Percentiles rank a stretch among this genome's conserved stretches.
phyloP scores from a whole-genome alignment of 2,797 vertebrate species.

The Tangara arthus region DNA sequence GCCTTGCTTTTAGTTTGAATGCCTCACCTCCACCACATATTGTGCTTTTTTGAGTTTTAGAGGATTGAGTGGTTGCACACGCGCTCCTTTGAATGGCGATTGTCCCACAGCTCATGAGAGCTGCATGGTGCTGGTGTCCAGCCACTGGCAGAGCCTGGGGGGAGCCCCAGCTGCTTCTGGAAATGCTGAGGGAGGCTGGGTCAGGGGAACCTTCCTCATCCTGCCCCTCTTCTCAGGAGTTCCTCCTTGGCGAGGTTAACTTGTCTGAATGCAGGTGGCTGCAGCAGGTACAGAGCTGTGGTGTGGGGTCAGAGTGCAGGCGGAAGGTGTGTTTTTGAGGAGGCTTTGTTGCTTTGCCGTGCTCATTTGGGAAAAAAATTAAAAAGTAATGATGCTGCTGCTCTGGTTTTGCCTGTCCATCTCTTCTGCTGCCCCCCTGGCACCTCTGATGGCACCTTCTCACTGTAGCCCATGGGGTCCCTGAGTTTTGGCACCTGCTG shows the following conservation, averaged over 20 bases:
- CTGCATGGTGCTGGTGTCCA: rapidly evolving
- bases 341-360: not conserved
- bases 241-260: rapidly evolving
- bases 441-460: not conserved
- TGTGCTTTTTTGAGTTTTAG: not conserved
- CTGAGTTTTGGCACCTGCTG: not conserved
- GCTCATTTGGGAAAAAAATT: not conserved
- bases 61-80: rapidly evolving
- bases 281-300: not conserved
- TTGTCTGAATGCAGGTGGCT: not conserved
- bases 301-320: not conserved
- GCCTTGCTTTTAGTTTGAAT: not conserved
- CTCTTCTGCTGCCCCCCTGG: not conserved
- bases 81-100: rapidly evolving
- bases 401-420: conserved; percentile 1
- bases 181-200: not conserved
- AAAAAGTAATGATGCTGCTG: conserved; percentile 3
- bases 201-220: rapidly evolving
- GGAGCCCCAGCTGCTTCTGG: not conserved
- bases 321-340: not conserved
- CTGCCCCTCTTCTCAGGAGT: not conserved
- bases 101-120: rapidly evolving
- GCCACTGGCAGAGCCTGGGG: not conserved
- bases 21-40: not conserved
- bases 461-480: not conserved